A percentile compares a stretch with the other conserved stretches of the same genome.
Conservation (phyloP, 2,797 vertebrate genomes). For the Phataginus tetradactyla region DNA sequence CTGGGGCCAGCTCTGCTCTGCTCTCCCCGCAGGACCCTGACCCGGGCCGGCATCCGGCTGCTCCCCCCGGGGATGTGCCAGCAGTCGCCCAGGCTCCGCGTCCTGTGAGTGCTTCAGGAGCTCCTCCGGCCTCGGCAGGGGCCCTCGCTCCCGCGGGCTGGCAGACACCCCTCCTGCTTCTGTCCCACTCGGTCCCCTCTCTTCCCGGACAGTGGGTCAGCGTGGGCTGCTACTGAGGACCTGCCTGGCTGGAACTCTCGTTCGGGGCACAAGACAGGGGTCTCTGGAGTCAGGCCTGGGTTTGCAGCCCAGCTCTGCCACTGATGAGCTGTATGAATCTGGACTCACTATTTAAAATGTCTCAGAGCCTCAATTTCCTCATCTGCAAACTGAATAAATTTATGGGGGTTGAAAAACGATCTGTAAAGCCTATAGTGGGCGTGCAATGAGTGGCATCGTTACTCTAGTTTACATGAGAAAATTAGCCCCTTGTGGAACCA, state of each 20-base stretch:
- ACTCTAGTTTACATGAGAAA: neutral
- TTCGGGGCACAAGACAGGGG: neutral
- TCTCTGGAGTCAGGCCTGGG: neutral
- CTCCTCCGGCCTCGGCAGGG: neutral
- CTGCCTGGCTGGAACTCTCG: neutral
- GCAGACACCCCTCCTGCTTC: constrained; percentile 16
- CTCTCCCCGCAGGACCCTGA: constrained; percentile 91
- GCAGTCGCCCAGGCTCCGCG: constrained; percentile 93
- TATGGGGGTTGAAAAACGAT: neutral
- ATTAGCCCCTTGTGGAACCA: neutral
- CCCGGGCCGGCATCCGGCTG: constrained; percentile 91
- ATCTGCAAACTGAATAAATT: neutral
- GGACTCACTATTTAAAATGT: neutral
- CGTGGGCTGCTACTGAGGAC: neutral
- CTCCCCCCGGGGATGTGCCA: constrained; percentile 94
- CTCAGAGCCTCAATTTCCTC: neutral
- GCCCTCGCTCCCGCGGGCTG: neutral
- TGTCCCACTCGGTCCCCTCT: neutral
- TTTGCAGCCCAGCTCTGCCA: neutral
- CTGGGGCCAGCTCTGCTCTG: constrained; percentile 71
- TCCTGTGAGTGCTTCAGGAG: constrained; percentile 91
- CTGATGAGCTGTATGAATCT: neutral
- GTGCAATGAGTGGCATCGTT: neutral
- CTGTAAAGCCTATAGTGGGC: neutral
- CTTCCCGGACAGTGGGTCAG: neutral